Evolutionary conservation across 2,797 vertebrate species (phyloP).

Genomic region (Pachyuromys duprasi): DNA sequence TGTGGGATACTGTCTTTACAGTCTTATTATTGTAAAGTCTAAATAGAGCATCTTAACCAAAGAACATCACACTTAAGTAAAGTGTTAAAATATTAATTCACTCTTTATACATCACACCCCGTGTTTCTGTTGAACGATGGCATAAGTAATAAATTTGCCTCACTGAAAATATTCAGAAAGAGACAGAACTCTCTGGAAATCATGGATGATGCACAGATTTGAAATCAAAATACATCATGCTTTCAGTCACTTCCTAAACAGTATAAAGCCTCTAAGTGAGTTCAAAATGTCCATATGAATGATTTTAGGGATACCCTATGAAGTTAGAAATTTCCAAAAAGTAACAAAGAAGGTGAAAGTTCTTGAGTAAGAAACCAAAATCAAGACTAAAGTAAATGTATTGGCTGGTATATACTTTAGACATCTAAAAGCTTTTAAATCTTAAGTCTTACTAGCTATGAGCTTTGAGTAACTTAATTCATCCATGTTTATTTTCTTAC

Average conservation of each 20-base stretch:
- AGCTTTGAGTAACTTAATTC: slow-evolving; percentile 43
- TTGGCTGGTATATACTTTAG: slow-evolving; percentile 40
- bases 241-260: neutral
- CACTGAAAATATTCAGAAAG: slow-evolving; percentile 35
- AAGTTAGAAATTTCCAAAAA: slow-evolving; percentile 32
- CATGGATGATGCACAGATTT: slow-evolving; percentile 34
- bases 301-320: slow-evolving; percentile 19
- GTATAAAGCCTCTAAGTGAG: slow-evolving; percentile 11
- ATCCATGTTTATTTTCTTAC: slow-evolving; percentile 39
- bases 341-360: neutral
- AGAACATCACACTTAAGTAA: slow-evolving; percentile 26
- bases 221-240: slow-evolving; percentile 6
- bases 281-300: slow-evolving; percentile 39
- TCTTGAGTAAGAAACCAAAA: slow-evolving; percentile 7
- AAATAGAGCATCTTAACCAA: slow-evolving; percentile 52
- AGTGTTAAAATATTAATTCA: slow-evolving; percentile 43
- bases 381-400: slow-evolving; percentile 44
- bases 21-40: neutral
- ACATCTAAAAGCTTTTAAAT: slow-evolving; percentile 56
- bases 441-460: neutral
- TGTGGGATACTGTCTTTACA: slow-evolving; percentile 1
- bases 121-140: neutral
- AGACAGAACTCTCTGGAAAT: neutral
- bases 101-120: slow-evolving; percentile 34
- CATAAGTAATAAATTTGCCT: slow-evolving; percentile 58